These are phyloP conservation scores for Zophobas atratus DNA, from an alignment of 1,140 invertebrate species.

Conservation along the genomic window DNA sequence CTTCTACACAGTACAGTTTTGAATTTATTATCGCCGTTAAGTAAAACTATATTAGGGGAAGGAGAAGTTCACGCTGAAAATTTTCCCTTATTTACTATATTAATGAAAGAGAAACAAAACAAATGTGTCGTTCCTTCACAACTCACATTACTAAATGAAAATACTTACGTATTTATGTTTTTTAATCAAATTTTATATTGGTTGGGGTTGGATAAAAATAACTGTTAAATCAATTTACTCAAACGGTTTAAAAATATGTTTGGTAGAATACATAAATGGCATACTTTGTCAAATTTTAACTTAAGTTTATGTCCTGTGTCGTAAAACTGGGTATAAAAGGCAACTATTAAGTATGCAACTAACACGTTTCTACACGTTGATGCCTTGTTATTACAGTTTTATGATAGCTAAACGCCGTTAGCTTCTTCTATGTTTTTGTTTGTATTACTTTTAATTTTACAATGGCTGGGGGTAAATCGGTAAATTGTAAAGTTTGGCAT, in stretches of 20 bases:
- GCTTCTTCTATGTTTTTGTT: not conserved
- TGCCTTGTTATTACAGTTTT: slow-evolving; percentile 1
- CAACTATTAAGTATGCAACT: not conserved
- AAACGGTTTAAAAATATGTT: no score
- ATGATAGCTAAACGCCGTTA: not conserved
- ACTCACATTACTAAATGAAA: not conserved
- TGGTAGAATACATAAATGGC: not conserved
- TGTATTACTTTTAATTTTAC: no score
- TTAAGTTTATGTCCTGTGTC: not conserved
- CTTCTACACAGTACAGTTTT: no score
- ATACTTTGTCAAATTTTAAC: not conserved
- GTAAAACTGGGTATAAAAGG: not conserved
- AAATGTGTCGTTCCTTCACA: not conserved
- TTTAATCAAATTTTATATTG: not conserved
- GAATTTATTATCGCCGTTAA: no score
- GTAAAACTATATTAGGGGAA: no score
- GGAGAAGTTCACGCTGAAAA: no score
- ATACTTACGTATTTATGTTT: not conserved
- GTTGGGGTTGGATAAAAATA: no score
- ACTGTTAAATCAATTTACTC: no score
- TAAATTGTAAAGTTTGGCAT: no score
- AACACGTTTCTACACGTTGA: not conserved
- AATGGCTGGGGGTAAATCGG: no score
- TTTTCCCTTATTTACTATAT: no score
- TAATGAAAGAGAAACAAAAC: no score